Base-by-base conservation (phyloP, 1,140 invertebrate genomes). In the Drosophila auraria region DNA sequence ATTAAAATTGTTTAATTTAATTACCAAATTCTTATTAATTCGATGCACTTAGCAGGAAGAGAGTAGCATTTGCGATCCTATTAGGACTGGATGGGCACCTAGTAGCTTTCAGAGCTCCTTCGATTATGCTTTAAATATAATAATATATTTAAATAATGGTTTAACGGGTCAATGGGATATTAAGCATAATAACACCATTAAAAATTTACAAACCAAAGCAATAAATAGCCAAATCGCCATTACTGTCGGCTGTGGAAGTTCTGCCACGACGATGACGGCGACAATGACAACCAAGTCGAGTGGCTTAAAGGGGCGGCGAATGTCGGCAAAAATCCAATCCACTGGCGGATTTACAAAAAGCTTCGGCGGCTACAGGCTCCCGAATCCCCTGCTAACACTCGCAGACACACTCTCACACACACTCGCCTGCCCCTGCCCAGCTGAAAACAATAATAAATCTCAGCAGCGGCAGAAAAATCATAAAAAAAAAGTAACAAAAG, bases 361-460 rank as follows among this genome's bases (percentile, higher is more conserved):
- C 80, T 82, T 70, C 42, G 78, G 66, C 42, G 78, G 66, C 74
- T 69, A 68, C 72, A 76, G 53, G 53, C 53, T 64, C 47, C 76
- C 75, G 64, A 79, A 69, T 51, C 49, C 47, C 60, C 20, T 33
- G 25, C 49, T 30, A n/a, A 47, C n/a, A 53, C 23, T 44, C 33
- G 56, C 1, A 49, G 30, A 38, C 47, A 57, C 14, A 50, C 15
- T 53, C 30, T 53, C 30, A 44, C 33, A 44, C 33, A 44, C 47
- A 63, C 54, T 61, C 17, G 54, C 33, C 51, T 40, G 50, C 17
- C 58, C 33, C 51, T 40, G 50, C 44, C 57, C 53, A 58, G 77
- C 63, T 71, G 62, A 83, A 83, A 84, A 83, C 82, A 83, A 84
- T 84, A 83, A 83, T 83, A 83, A 83, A 84, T 83, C 82, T 83